Evolutionary conservation across 2,888 invertebrate species (phyloP).

Genomic region (Cynaeus angustus): DNA sequence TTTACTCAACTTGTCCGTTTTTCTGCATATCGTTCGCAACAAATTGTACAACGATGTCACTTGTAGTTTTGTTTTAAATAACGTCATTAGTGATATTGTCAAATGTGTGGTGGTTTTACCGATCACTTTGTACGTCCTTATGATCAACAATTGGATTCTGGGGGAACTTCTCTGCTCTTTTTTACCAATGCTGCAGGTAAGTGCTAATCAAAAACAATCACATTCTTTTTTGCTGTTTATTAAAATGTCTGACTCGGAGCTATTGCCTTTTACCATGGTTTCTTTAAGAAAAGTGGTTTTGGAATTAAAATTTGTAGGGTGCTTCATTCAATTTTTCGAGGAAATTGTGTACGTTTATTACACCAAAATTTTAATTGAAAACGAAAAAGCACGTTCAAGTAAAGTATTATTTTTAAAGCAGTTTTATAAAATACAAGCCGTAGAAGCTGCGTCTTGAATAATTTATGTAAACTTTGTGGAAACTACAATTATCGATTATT

Average conservation of each 20-base stretch:
- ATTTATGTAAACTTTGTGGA: no score
- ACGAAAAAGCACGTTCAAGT: no score
- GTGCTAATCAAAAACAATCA: constrained; percentile 55
- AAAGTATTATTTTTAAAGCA: no score
- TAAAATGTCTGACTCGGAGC: constrained; percentile 6
- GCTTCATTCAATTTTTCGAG: no score
- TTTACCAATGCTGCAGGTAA: constrained; percentile 83
- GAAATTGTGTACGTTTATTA: no score
- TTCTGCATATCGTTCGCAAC: constrained; percentile 73
- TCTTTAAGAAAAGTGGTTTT: no score
- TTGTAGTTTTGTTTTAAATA: constrained; percentile 79
- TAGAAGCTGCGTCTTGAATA: no score
- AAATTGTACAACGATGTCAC: constrained; percentile 78
- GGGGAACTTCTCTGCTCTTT: constrained; percentile 83
- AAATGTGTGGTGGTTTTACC: constrained; percentile 82
- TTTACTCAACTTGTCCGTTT: constrained; percentile 75
- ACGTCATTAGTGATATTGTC: constrained; percentile 79
- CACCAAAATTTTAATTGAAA: no score
- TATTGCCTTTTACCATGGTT: not conserved
- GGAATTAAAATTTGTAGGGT: not conserved
- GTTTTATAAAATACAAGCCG: no score
- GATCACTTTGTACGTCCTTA: constrained; percentile 78
- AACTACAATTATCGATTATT: no score
- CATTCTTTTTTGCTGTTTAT: constrained; percentile 1
- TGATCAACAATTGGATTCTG: constrained; percentile 83